Conservation (phyloP, 2,113 vertebrate genomes). For the Excalfactoria chinensis region DNA sequence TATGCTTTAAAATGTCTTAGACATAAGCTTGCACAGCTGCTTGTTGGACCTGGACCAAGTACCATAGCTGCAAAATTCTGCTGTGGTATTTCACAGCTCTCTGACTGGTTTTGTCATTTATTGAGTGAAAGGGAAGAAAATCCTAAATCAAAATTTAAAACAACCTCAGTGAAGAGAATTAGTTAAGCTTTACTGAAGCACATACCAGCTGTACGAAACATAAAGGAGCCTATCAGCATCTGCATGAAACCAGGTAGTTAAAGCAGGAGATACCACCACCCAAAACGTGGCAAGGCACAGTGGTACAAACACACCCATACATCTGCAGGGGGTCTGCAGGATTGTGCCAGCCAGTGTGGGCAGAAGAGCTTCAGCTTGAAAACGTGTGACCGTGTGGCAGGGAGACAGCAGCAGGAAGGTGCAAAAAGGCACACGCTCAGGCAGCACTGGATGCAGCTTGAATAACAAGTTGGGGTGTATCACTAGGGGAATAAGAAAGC, state of each 20-base stretch:
- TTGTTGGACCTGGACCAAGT: background rate
- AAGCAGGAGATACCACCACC: background rate
- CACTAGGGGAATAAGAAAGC: background rate
- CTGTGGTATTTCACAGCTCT: background rate
- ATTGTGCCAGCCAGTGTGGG: background rate
- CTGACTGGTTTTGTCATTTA: background rate
- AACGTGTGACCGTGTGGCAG: background rate
- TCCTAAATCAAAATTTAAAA: background rate
- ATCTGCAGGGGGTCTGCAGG: background rate
- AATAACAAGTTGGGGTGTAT: background rate
- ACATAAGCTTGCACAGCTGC: background rate
- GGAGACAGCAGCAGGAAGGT: background rate
- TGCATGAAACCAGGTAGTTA: background rate
- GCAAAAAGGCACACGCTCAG: background rate
- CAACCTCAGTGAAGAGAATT: background rate
- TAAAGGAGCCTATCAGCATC: background rate
- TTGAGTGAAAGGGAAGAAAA: background rate
- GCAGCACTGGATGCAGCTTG: background rate
- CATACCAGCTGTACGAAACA: background rate
- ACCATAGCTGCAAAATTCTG: background rate
- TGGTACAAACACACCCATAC: fast-evolving
- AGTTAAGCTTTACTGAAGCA: background rate
- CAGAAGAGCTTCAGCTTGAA: background rate
- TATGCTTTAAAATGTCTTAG: background rate
- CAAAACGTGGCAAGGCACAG: background rate